Percentiles rank a stretch among this genome's conserved stretches.
Evolutionary conservation across 2,888 invertebrate species (phyloP).

Genomic region (Epirrhoe alternata): DNA sequence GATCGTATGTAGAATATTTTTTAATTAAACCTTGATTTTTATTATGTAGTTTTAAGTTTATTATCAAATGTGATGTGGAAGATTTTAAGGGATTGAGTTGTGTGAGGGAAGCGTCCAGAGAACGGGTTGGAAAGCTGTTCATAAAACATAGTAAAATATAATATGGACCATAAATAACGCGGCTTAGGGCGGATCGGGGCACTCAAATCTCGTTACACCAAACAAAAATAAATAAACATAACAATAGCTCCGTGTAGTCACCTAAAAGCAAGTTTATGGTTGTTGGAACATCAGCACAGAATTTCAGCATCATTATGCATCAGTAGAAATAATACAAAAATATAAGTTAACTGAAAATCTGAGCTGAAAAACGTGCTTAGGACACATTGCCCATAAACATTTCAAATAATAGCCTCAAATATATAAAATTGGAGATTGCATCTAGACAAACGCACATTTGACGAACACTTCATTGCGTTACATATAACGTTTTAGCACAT

Average conservation of each 20-base stretch:
- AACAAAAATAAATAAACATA: constrained; percentile 74
- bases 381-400: constrained; percentile 72
- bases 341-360: constrained; percentile 60
- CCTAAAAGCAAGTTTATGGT: constrained; percentile 81
- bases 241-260: constrained; percentile 81
- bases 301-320: constrained; percentile 54
- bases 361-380: constrained; percentile 68
- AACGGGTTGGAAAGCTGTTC: constrained; percentile 69
- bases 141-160: constrained; percentile 65
- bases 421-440: constrained; percentile 68
- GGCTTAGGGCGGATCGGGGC: constrained; percentile 79
- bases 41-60: constrained; percentile 35
- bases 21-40: background rate
- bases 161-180: constrained; percentile 76
- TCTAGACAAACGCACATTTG: constrained; percentile 78
- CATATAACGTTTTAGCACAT: constrained; percentile 84
- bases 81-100: constrained; percentile 65
- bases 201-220: constrained; percentile 70
- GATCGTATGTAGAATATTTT: background rate
- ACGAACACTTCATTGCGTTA: constrained; percentile 83
- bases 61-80: constrained; percentile 70
- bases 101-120: constrained; percentile 66
- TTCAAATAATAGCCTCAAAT: constrained; percentile 68
- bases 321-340: constrained; percentile 1
- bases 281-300: constrained; percentile 66